Evolutionary conservation across 37 sponge, comb jelly and placozoan genomes (phyloP).

Genomic region (Petrosia ficiformis): DNA sequence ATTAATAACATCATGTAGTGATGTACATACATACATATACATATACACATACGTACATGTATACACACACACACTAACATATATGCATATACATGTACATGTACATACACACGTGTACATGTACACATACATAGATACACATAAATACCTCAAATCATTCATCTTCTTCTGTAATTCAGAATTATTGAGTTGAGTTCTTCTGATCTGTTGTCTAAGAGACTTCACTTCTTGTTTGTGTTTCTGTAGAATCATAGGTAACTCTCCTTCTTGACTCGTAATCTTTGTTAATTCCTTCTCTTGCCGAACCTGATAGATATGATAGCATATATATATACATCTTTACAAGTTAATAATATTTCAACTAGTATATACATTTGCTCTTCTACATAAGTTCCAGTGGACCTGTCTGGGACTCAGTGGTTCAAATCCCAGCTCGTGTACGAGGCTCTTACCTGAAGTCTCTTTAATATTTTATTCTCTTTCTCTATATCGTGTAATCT

Average conservation of each 20-base stretch:
- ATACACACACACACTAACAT: too few species aligned
- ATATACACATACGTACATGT: too few species aligned
- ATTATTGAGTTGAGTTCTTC: not conserved
- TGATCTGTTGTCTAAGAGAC: not conserved
- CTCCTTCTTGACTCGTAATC: not conserved
- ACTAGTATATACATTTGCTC: too few species aligned
- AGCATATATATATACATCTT: too few species aligned
- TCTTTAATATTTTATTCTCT: constrained; percentile 6
- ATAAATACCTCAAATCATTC: not conserved
- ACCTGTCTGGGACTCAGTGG: too few species aligned
- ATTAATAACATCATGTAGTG: too few species aligned
- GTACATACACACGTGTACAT: too few species aligned
- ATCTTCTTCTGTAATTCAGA: not conserved
- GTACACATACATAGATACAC: not conserved
- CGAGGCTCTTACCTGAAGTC: not conserved
- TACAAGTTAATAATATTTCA: too few species aligned
- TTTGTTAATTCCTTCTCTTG: not conserved
- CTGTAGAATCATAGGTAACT: not conserved
- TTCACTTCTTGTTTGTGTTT: not conserved
- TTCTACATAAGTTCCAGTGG: too few species aligned
- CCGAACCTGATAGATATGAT: not conserved
- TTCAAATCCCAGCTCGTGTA: too few species aligned
- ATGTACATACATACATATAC: too few species aligned
- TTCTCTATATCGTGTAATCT: not conserved
- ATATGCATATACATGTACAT: too few species aligned